Base-by-base conservation (phyloP, 2,797 vertebrate species). In the Selene dorsalis region DNA sequence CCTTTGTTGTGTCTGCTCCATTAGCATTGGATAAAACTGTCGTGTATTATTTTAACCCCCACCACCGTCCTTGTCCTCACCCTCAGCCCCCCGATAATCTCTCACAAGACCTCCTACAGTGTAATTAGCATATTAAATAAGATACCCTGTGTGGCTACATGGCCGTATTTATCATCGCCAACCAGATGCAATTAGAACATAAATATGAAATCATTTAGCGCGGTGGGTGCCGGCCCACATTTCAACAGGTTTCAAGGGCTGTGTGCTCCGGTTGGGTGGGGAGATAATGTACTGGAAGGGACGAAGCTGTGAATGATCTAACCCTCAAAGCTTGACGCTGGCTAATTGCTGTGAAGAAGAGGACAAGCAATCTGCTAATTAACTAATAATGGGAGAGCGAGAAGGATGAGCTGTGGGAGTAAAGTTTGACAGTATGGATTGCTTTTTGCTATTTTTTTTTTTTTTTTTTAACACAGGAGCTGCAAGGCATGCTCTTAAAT, bases 71-170 rank as follows among this genome's bases (percentile, higher is more conserved):
- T 35, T 66, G 22, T 66, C 57, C 32, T 79, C 79, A 82, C 80
- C 84, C 75, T 71, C 62, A 3, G 58, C 85, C 75, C 20, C 2
- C 18, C 32, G 16, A 79, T 82, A 70, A 86, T 87, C 81, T 88
- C 80, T 81, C 73, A 75, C 64, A 69, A 68, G 75, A 68, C 79
- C 64, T 85, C 93, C 85, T 72, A 75, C 85, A 67, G 86, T 18
- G 84, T 75, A 79, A 93, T 93, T 93, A 89, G 83, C 93, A 94
- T 93, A 92, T 93, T 90, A 92, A 94, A 93, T 90, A 85, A 92
- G 86, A 58, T 75, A 62, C 85, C 79, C 73, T 56, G 69, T n/a
- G 83, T 73, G 74, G 91, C 77, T 80, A 67, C 79, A 56, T 61
- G 63, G 77, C 58, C 77, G 80, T 59, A 92, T 94, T 94, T 80